Conservation (phyloP, 2,797 vertebrate genomes). For the Lacerta bilineata region DNA sequence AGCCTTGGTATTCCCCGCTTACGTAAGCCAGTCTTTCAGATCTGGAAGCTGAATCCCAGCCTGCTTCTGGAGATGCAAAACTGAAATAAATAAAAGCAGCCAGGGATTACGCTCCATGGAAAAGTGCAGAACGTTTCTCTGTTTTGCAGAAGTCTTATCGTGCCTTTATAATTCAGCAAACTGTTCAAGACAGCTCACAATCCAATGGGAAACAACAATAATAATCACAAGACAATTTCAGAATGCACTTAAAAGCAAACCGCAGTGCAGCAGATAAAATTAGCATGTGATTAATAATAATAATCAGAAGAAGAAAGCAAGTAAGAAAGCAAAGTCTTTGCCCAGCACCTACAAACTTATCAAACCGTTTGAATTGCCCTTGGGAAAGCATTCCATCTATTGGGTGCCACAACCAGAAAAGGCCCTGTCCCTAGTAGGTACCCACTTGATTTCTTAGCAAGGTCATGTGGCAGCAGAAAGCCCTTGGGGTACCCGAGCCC, state of each 20-base stretch:
- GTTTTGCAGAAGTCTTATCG: background rate
- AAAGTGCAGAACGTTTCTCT: background rate
- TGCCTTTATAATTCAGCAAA: background rate
- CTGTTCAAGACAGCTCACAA: background rate
- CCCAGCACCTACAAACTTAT: background rate
- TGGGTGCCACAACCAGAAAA: background rate
- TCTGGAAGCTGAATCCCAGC: background rate
- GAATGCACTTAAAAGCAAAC: background rate
- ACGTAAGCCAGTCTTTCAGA: background rate
- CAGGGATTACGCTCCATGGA: too few species aligned
- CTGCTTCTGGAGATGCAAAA: background rate
- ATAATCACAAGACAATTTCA: background rate
- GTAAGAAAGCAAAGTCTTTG: background rate
- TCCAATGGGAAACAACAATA: background rate
- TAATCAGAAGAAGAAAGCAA: background rate
- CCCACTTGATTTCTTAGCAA: background rate
- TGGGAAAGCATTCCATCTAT: background rate
- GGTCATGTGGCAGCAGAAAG: background rate
- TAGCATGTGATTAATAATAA: background rate
- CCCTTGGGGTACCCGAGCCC: background rate
- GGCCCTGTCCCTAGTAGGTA: background rate
- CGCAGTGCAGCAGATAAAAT: background rate
- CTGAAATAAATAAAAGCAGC: background rate
- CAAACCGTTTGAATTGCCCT: background rate
- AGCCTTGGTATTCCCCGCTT: background rate